These are phyloP conservation scores for Aspiorhynchus laticeps DNA, from an alignment of 2,113 vertebrate genomes.

Conservation along the genomic window DNA sequence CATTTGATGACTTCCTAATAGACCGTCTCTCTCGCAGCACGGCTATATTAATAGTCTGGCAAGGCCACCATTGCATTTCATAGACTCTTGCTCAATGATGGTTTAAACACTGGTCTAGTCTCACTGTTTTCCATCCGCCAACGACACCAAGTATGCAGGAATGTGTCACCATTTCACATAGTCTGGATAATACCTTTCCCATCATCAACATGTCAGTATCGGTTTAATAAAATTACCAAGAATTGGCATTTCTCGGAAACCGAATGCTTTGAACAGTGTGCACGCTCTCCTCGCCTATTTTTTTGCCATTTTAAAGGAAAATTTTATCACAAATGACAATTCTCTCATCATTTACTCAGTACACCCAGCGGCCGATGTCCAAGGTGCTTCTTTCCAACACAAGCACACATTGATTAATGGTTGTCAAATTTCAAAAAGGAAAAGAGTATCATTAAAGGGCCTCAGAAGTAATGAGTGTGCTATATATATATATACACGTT, in stretches of 20 bases:
- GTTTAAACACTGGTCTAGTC: conserved; percentile 22
- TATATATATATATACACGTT: background rate
- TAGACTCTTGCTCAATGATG: conserved; percentile 26
- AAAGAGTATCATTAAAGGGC: background rate
- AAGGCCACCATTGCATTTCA: conserved; percentile 15
- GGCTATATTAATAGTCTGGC: conserved; percentile 5
- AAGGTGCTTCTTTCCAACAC: background rate
- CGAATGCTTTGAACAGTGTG: background rate
- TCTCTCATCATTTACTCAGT: background rate
- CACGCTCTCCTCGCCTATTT: background rate
- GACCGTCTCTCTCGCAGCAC: background rate
- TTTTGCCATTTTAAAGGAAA: background rate
- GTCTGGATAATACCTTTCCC: conserved; percentile 54
- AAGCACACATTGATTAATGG: conserved; percentile 1
- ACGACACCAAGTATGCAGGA: conserved; percentile 31
- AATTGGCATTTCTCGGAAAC: background rate
- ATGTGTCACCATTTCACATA: conserved; percentile 35
- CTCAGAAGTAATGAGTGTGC: background rate
- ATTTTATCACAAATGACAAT: background rate
- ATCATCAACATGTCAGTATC: conserved; percentile 34
- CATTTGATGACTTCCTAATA: conserved; percentile 17
- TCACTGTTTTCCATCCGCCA: conserved; percentile 8
- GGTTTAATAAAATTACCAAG: background rate
- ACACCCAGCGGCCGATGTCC: background rate
- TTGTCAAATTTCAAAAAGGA: background rate